These are phyloP conservation scores for Xestia c-nigrum DNA, from an alignment of 2,888 invertebrate species.

Conservation along the genomic window DNA sequence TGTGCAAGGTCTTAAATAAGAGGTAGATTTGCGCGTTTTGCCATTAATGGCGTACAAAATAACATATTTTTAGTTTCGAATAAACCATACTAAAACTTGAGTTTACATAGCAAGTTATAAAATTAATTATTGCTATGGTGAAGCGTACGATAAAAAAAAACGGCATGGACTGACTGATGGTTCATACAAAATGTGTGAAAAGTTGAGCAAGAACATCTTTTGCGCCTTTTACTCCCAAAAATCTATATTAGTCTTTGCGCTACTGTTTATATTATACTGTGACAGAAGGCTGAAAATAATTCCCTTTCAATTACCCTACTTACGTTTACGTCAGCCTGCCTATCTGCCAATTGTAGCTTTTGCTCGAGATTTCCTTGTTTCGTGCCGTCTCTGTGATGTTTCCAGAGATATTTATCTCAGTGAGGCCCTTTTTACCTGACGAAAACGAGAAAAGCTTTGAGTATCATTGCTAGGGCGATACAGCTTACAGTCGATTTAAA, in stretches of 20 bases:
- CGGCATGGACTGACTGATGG: too few species aligned
- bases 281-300: conserved; percentile 66
- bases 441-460: conserved; percentile 29
- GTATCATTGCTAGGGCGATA: conserved; percentile 20
- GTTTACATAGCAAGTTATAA: too few species aligned
- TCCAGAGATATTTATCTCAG: conserved; percentile 59
- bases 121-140: background rate
- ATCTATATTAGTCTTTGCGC: background rate
- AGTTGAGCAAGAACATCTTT: background rate
- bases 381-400: conserved; percentile 52
- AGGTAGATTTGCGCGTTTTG: too few species aligned
- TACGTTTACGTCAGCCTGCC: conserved; percentile 65
- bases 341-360: conserved; percentile 69
- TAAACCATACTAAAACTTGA: too few species aligned
- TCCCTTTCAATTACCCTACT: conserved; percentile 74
- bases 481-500: conserved; percentile 25
- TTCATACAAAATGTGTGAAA: background rate
- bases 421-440: conserved; percentile 54
- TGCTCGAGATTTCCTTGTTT: conserved; percentile 64
- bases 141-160: background rate
- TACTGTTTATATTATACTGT: conserved; percentile 37
- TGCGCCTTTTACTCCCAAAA: too few species aligned
- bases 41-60: too few species aligned
- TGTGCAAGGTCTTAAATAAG: too few species aligned
- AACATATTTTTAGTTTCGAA: too few species aligned